These are phyloP conservation scores for Tricholaema leucomelas DNA, from an alignment of 2,113 vertebrate species.

Conservation along the genomic window DNA sequence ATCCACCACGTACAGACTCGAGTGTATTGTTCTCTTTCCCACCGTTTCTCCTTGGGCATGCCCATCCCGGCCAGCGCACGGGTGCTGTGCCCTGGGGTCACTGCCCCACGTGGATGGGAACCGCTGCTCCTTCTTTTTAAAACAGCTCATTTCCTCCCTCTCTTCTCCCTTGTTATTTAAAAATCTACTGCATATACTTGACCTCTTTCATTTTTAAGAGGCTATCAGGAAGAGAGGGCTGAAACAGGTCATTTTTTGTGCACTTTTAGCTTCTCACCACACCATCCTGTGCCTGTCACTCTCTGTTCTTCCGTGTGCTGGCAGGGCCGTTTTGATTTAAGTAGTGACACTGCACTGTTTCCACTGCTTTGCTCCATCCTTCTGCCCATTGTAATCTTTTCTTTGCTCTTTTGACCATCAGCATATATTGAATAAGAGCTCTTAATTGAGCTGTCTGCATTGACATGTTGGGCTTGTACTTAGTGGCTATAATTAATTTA, in stretches of 20 bases:
- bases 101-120: rapidly evolving
- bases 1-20: not conserved
- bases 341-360: not conserved
- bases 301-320: not conserved
- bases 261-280: not conserved
- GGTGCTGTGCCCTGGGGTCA: not conserved
- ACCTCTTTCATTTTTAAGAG: not conserved
- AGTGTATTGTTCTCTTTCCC: not conserved
- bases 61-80: rapidly evolving
- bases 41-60: not conserved
- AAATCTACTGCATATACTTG: not conserved
- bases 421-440: slow-evolving; percentile 29
- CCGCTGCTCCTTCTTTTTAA: not conserved
- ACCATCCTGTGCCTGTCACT: not conserved
- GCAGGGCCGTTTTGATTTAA: not conserved
- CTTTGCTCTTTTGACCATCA: slow-evolving; percentile 51
- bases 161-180: not conserved
- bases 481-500: slow-evolving; percentile 64
- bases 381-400: not conserved
- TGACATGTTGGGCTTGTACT: slow-evolving; percentile 54
- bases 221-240: not conserved
- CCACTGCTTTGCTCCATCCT: not conserved
- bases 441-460: slow-evolving; percentile 61
- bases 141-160: not conserved
- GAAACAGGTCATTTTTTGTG: not conserved